Evolutionary conservation across 1,140 invertebrate genomes (phyloP).

Genomic region (Pachypsylla venusta): DNA sequence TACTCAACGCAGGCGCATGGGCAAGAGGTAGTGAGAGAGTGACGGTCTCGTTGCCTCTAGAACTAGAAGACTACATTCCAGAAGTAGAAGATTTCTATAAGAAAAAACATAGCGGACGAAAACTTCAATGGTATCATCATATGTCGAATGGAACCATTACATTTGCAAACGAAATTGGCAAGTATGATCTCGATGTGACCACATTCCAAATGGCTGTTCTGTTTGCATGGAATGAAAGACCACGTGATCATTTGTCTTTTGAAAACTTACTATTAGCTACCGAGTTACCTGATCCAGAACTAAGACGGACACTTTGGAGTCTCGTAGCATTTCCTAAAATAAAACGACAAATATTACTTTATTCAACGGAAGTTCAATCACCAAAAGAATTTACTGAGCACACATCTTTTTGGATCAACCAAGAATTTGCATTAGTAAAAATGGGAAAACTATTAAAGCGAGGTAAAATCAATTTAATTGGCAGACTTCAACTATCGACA

Average conservation of each 20-base stretch:
- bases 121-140: conserved; percentile 98
- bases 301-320: conserved; percentile 83
- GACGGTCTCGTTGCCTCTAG: conserved; percentile 86
- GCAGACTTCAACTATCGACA: conserved; percentile 82
- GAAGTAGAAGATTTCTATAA: conserved; percentile 91
- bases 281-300: conserved; percentile 88
- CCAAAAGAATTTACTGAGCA: conserved; percentile 90
- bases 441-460: conserved; percentile 86
- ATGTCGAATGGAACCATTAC: conserved; percentile 97
- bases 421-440: conserved; percentile 85
- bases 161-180: conserved; percentile 82
- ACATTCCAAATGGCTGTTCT: conserved; percentile 99
- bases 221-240: conserved; percentile 96
- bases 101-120: conserved; percentile 95
- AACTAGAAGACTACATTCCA: conserved; percentile 96
- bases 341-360: conserved; percentile 76
- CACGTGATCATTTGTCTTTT: conserved; percentile 78
- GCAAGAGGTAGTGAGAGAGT: conserved; percentile 83
- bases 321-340: conserved; percentile 94
- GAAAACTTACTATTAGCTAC: conserved; percentile 92
- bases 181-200: conserved; percentile 96
- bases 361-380: conserved; percentile 58
- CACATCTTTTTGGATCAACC: conserved; percentile 91
- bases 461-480: conserved; percentile 90
- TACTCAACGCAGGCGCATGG: conserved; percentile 98